Evolutionary conservation across 2,797 vertebrate genomes (phyloP).

Genomic region (Molossus alvarezi): DNA sequence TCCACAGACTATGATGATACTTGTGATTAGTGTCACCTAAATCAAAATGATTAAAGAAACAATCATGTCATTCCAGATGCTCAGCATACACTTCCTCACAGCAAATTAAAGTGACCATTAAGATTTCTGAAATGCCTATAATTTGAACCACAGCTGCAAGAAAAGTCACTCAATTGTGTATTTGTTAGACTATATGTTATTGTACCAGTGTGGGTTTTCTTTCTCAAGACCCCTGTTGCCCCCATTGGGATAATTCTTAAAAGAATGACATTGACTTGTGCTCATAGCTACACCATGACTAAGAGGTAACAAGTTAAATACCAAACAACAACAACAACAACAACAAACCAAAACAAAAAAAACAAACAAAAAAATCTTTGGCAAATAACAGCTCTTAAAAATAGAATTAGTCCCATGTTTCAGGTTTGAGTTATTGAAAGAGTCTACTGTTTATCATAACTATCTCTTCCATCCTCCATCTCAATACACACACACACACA

Average conservation of each 20-base stretch:
- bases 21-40: slow-evolving; percentile 90
- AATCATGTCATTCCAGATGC: slow-evolving; percentile 88
- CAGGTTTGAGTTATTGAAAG: slow-evolving; percentile 83
- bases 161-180: slow-evolving; percentile 86
- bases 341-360: background rate
- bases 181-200: slow-evolving; percentile 87
- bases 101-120: slow-evolving; percentile 88
- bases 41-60: slow-evolving; percentile 92
- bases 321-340: background rate
- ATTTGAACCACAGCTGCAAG: slow-evolving; percentile 88
- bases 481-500: background rate
- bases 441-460: slow-evolving; percentile 84
- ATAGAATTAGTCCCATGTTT: slow-evolving; percentile 85
- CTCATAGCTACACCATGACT: slow-evolving; percentile 36
- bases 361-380: slow-evolving; percentile 52
- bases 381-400: slow-evolving; percentile 86
- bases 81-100: slow-evolving; percentile 82
- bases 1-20: slow-evolving; percentile 86
- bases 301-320: slow-evolving; percentile 57
- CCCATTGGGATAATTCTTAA: slow-evolving; percentile 74
- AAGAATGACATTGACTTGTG: slow-evolving; percentile 65
- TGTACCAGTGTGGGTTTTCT: slow-evolving; percentile 75
- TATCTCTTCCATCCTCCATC: background rate
- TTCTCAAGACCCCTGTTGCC: slow-evolving; percentile 83
- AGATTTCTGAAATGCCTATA: slow-evolving; percentile 86